Evolutionary conservation across 2,888 invertebrate genomes (phyloP), one percentile per base, ranked within the genome.

Genomic region (Strigamia maritima): DNA sequence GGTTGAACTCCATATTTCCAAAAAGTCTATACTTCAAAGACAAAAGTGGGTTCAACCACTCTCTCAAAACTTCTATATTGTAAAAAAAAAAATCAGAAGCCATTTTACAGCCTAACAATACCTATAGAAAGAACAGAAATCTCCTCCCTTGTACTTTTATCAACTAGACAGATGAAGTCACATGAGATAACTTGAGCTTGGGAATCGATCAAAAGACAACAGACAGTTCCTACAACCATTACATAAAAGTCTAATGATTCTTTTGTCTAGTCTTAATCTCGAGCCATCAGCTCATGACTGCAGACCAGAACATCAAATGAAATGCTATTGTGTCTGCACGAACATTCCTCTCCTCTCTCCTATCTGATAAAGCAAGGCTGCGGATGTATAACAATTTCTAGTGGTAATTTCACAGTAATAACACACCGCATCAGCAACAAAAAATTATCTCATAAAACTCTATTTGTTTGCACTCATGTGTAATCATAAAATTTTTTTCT

Each of bases 171-270:
- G 54, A 54, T 54, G 54, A 54, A 54, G 54, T 54, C 54, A 54
- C 54, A 54, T n/a, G 54, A 19, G 54, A 54, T 54, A 54, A 54
- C n/a, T 16, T n/a, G 54, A 8, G 54, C 54, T 54, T 54, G 1
- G 0, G 54, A 54, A 54, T 54, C 54, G 54, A 54, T 54, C 54
- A 54, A 54, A 54, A 54, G 54, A 54, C 54, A 54, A 54, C 54
- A 19, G 54, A 54, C 54, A 54, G 54, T 54, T 54, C 19, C 22
- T 19, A 7, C 54, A n/a, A n/a, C 22, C 54, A 54, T 19, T 54
- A 54, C 54, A 54, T 54, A 54, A 54, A 54, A 54, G 54, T 54
- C 54, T 54, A 54, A 54, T 54, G 54, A 54, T 54, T 54, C 54
- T 19, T 54, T 54, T 54, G 54, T 54, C 54, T 54, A 54, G n/a